Evolutionary conservation across 2,797 vertebrate genomes (phyloP).

Genomic region (Lacerta bilineata): DNA sequence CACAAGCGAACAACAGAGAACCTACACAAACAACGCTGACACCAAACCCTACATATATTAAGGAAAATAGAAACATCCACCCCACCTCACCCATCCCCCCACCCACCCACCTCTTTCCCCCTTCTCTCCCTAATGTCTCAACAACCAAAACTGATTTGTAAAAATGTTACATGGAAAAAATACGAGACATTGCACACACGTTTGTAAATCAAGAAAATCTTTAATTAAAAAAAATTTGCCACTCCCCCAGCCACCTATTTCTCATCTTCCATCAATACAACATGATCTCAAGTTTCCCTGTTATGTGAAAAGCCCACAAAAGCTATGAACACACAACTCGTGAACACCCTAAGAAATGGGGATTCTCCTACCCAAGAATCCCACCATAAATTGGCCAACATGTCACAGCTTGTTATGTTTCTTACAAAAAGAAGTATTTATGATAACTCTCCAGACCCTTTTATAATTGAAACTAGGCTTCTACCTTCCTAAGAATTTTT

Average conservation of each 20-base stretch:
- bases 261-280: background rate
- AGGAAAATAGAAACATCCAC: no score
- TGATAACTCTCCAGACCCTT: background rate
- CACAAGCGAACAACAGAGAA: no score
- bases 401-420: background rate
- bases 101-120: no score
- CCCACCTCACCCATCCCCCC: no score
- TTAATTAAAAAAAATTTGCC: background rate
- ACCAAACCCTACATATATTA: no score
- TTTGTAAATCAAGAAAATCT: no score
- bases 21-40: no score
- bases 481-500: slow-evolving; percentile 12
- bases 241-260: no score
- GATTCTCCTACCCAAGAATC: background rate
- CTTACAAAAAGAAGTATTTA: background rate
- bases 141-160: no score
- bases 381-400: background rate
- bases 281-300: slow-evolving; percentile 26
- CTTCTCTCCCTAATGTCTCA: no score
- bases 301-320: slow-evolving; percentile 17
- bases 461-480: slow-evolving; percentile 27
- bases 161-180: no score
- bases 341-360: background rate
- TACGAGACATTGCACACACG: no score
- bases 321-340: background rate